Conservation (phyloP, 2,888 invertebrate species). For the Leucania comma region DNA sequence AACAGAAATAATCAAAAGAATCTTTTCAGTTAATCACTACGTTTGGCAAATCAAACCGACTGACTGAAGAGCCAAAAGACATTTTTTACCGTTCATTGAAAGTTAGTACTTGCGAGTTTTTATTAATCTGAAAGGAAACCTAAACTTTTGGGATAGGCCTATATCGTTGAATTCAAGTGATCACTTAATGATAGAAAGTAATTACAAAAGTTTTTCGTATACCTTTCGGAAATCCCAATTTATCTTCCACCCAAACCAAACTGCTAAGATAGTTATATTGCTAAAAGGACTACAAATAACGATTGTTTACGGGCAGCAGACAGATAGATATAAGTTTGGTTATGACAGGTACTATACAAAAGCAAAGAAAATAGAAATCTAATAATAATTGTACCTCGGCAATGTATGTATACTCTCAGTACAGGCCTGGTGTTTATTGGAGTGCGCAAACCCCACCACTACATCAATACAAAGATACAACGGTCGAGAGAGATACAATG, state of each 20-base stretch:
- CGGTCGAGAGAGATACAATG: too few relatives aligned
- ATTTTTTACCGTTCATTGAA: too few relatives aligned
- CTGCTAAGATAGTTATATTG: conserved; percentile 18
- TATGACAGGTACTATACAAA: conserved; percentile 30
- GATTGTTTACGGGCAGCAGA: conserved; percentile 24
- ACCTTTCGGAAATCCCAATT: not conserved
- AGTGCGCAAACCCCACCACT: too few relatives aligned
- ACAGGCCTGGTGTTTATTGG: too few relatives aligned
- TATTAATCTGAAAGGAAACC: too few relatives aligned
- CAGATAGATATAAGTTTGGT: conserved; percentile 25
- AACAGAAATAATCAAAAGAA: not conserved
- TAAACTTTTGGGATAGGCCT: too few relatives aligned
- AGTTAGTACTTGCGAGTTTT: too few relatives aligned
- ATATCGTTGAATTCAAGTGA: not conserved
- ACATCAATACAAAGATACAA: too few relatives aligned
- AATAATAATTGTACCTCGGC: too few relatives aligned
- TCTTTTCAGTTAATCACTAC: not conserved
- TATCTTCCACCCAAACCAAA: not conserved
- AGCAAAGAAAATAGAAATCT: not conserved
- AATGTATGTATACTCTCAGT: too few relatives aligned
- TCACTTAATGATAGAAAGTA: not conserved
- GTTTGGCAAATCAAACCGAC: too few relatives aligned
- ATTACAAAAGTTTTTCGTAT: not conserved
- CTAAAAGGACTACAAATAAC: conserved; percentile 24
- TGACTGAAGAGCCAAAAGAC: too few relatives aligned